Evolutionary conservation across 2,888 invertebrate species (phyloP), one percentile per base, ranked within the genome.

Genomic region (Rhogogaster chlorosoma): DNA sequence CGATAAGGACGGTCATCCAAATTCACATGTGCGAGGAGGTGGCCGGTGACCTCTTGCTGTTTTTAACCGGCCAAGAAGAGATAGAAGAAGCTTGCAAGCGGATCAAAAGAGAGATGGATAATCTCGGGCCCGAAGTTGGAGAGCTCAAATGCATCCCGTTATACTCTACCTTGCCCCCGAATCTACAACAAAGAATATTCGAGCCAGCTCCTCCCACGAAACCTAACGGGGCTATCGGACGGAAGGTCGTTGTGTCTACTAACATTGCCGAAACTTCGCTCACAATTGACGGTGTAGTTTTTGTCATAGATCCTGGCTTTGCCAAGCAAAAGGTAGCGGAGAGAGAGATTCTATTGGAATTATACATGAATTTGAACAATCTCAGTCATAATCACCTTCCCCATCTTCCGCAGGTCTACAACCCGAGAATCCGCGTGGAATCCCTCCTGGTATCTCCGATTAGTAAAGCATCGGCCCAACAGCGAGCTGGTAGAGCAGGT

Each of bases 251-350:
- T 0, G 99, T 99, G 0, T 99, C 99, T 0, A 99, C 99, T 0
- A 99, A 99, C 93, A 99, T 99, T 88, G 99, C 99, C 0, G 99
- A 99, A 94, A 99, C 99, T 0, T 99, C 99, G 0, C 94, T 99
- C 36, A 99, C 99, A 6, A 99, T 99, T 90, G 99, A 99, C 91
- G 99, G 99, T 77, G 99, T 99, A 1, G 99, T 99, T 15, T 99
- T 99, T 93, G 99, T 99, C 12, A 99, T 99, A 91, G 99, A 99
- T 94, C 99, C 99, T 0, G 99, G 99, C 12, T 99, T 99, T 94
- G 99, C 99, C 0, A 99, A 99, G 92, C 99, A 99, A 93, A 99
- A 99, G 95, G 98, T 97, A 88, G 75, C 75, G 2, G 75, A 4
- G 7, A 22, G 7, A 6, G 70, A n/a, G n/a, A n/a, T n/a, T n/a